phyloP scores from a whole-genome alignment of 2,888 invertebrate species.

The Agrilus mali region DNA sequence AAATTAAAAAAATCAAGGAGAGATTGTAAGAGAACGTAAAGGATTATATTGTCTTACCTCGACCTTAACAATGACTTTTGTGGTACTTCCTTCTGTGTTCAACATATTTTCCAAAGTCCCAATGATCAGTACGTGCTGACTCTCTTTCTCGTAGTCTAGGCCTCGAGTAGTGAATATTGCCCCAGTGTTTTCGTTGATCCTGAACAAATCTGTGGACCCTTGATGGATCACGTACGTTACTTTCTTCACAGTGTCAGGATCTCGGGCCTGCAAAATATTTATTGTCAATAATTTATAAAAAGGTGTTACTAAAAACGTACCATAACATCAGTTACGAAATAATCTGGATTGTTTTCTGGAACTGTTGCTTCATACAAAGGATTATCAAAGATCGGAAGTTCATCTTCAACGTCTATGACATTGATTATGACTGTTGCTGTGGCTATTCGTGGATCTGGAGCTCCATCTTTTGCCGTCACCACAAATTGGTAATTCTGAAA shows the following conservation, averaged over 20 bases:
- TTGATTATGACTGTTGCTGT: constrained; percentile 76
- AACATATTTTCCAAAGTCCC: constrained; percentile 75
- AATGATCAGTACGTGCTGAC: constrained; percentile 59
- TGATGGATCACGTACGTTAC: constrained; percentile 74
- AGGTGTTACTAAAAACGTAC: constrained; percentile 31
- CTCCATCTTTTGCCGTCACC: constrained; percentile 81
- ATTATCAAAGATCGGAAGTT: constrained; percentile 65
- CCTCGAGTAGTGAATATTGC: constrained; percentile 62
- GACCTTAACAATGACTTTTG: constrained; percentile 60
- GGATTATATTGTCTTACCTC: constrained; percentile 44
- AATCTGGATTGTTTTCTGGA: constrained; percentile 75
- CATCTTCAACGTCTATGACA: constrained; percentile 72
- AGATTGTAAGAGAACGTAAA: not conserved
- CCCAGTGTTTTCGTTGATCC: constrained; percentile 70
- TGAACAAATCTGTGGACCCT: constrained; percentile 70
- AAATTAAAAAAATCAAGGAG: constrained; percentile 1
- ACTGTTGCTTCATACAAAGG: constrained; percentile 62
- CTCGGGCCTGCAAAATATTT: constrained; percentile 49
- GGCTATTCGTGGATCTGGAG: constrained; percentile 70
- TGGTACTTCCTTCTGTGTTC: constrained; percentile 54
- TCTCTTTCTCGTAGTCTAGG: constrained; percentile 66
- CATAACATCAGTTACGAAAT: constrained; percentile 64
- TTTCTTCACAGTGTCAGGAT: constrained; percentile 68
- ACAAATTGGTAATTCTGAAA: constrained; percentile 65
- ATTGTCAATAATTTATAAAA: not conserved